Base-by-base conservation (phyloP, 2,113 vertebrate genomes). In the Scopus umbretta region DNA sequence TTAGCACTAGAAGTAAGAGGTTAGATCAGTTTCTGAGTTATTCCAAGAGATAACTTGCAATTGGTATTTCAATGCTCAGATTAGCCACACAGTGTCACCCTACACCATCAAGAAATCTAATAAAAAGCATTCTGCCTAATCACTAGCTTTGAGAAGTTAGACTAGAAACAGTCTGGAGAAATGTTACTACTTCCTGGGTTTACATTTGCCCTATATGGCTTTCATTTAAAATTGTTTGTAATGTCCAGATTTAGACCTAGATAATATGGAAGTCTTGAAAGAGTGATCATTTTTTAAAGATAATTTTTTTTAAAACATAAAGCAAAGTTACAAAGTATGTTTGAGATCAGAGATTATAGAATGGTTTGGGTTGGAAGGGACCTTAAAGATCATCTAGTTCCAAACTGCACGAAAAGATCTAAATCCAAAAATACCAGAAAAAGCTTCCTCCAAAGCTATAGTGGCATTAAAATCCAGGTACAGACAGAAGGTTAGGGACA, bases 11-110 rank as follows among this genome's bases (percentile, higher is more conserved):
- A 76, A 45, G 23, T 42, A 49, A 68, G 38, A 71, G 10, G 1
- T 53, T 61, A 61, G 17, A 63, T 70, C 25, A 13, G 6, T 50
- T 94, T 50, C 30, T 4, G 13, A 67, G 14, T 40, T 36, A 30
- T 40, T 55, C 50, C 72, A 45, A 58, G n/a, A 68, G 25, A 42
- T 53, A 73, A 30, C 7, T 85, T 17, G 47, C 55, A 85, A 21
- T 38, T 36, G 73, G 14, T 87, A 62, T 58, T 95, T 96, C 86
- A 96, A 88, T 97, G 95, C 96, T 90, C 43, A 16, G 62, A 89
- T 96, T 95, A 96, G 89, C 97, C 97, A 97, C 97, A 92, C n/a
- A 97, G 97, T 97, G 97, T 97, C 97, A 97, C 97, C 88, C 95
- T 97, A 97, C 88, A 97, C 96, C 97, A 63, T 65, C 73, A 80